These are phyloP conservation scores for Sinocyclocheilus maitianheensis DNA, from an alignment of 2,113 vertebrate genomes.

Conservation along the genomic window DNA sequence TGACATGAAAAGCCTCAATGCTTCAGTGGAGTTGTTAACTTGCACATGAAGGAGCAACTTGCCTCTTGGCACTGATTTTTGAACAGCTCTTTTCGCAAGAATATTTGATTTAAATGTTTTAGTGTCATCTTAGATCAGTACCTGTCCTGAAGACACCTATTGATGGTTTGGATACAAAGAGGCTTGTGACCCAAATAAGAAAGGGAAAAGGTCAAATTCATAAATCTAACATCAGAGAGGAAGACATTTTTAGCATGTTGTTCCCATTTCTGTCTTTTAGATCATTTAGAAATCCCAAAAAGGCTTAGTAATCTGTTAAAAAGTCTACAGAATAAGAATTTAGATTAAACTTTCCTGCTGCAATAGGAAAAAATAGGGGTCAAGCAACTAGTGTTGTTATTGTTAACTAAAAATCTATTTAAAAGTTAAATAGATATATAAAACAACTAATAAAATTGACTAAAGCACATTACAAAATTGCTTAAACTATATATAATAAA, in stretches of 20 bases:
- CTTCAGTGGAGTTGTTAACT: slow-evolving; percentile 1
- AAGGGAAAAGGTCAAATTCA: background rate
- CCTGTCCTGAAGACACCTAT: too few species aligned
- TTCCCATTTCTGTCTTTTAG: background rate
- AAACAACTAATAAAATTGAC: background rate
- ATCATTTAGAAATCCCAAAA: background rate
- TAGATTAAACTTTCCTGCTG: background rate
- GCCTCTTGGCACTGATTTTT: background rate
- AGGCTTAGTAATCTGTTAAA: background rate
- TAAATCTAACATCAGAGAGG: slow-evolving; percentile 2
- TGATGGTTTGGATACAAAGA: background rate
- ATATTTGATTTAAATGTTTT: background rate
- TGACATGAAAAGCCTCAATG: background rate
- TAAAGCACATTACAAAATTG: background rate
- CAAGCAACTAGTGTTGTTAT: too few species aligned
- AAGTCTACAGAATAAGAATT: too few species aligned
- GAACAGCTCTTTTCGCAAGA: background rate
- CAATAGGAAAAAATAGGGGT: background rate
- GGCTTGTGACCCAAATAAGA: background rate
- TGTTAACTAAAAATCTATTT: too few species aligned
- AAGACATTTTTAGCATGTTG: background rate
- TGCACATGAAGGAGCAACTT: background rate
- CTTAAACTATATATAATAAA: background rate
- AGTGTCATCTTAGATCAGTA: background rate
- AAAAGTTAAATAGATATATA: too few species aligned